Conservation (phyloP, 2,888 invertebrate species). For the Aphodius granarius region DNA sequence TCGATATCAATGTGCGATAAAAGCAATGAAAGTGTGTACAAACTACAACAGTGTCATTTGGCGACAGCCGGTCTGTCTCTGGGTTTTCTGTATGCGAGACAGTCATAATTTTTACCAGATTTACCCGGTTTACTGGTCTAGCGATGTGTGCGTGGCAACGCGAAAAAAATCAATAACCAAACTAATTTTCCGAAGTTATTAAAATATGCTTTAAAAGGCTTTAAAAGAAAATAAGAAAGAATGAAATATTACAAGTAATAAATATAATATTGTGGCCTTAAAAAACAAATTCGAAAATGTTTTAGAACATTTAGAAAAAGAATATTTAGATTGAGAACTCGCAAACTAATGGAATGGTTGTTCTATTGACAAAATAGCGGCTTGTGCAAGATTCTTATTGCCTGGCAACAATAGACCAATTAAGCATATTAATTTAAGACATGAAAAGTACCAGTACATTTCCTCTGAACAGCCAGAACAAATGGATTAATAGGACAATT, state of each 20-base stretch:
- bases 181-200: neutral
- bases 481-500: neutral
- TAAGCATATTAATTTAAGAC: neutral
- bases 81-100: neutral
- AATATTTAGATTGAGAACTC: too few species aligned
- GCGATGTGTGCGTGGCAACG: neutral
- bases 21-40: too few species aligned
- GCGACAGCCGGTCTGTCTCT: neutral
- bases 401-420: neutral
- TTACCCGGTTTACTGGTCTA: neutral
- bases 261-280: too few species aligned
- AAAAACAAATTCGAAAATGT: too few species aligned
- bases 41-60: neutral
- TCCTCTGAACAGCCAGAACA: neutral
- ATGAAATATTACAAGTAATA: too few species aligned
- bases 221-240: too few species aligned
- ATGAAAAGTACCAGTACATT: neutral
- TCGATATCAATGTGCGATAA: too few species aligned
- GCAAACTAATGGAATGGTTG: neutral
- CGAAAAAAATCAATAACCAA: neutral
- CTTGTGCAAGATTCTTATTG: neutral
- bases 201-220: too few species aligned
- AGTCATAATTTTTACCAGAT: neutral
- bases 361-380: neutral
- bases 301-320: too few species aligned